phyloP scores from a whole-genome alignment of 2,113 vertebrate species.

The Odontophorus gujanensis region DNA sequence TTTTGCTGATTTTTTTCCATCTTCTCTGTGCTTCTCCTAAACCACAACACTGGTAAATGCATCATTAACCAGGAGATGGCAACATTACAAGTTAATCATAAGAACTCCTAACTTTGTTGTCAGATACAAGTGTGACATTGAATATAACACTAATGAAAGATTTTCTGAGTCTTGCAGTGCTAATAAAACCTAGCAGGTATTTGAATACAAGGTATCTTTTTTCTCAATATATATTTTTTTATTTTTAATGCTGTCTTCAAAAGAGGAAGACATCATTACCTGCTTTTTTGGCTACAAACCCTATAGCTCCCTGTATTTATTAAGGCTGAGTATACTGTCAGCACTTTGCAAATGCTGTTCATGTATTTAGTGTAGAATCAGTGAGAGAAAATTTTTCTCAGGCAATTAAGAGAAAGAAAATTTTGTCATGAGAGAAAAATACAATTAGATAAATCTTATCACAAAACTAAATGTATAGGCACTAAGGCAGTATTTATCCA shows the following conservation, averaged over 20 bases:
- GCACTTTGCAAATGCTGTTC: background rate
- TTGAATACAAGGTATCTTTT: background rate
- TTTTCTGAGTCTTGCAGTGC: background rate
- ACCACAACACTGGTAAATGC: background rate
- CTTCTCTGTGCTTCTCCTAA: background rate
- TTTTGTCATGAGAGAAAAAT: background rate
- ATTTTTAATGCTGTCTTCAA: background rate
- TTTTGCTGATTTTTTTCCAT: background rate
- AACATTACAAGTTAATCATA: slow-evolving; percentile 18
- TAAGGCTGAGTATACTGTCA: background rate
- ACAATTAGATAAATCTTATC: background rate
- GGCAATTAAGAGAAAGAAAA: background rate
- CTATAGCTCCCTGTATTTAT: background rate
- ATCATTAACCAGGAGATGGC: slow-evolving; percentile 39
- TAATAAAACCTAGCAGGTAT: background rate
- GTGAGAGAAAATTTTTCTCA: background rate
- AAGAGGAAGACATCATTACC: background rate
- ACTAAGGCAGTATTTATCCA: background rate
- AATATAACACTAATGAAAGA: background rate
- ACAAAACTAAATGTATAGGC: background rate
- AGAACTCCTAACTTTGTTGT: background rate
- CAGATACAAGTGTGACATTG: background rate
- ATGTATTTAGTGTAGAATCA: background rate
- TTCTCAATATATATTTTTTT: too few species aligned
- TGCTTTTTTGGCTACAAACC: background rate